Evolutionary conservation across 2,797 vertebrate species (phyloP).

Genomic region (Melopsittacus undulatus): DNA sequence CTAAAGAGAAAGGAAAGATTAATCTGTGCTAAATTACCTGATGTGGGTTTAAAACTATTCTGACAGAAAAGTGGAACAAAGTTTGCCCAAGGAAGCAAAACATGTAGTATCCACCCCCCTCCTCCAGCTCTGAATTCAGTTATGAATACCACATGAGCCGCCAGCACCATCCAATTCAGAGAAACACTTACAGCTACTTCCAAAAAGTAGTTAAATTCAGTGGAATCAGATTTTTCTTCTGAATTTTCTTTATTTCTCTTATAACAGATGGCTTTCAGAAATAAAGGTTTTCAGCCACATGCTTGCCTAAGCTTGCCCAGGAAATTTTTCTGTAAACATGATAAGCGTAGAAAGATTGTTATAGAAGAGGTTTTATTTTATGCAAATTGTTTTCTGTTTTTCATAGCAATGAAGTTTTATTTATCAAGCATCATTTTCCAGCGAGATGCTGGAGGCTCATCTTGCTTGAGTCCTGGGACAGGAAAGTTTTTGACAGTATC

Average conservation of each 20-base stretch:
- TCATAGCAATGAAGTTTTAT: background rate
- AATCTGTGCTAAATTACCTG: constrained; percentile 69
- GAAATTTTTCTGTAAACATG: background rate
- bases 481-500: background rate
- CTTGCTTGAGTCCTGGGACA: background rate
- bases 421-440: background rate
- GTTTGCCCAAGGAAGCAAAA: constrained; percentile 68
- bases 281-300: constrained; percentile 30
- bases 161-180: constrained; percentile 5
- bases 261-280: constrained; percentile 57
- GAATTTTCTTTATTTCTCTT: constrained; percentile 45
- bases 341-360: background rate
- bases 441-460: background rate
- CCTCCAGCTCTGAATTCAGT: constrained; percentile 31
- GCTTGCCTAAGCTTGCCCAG: constrained; percentile 16
- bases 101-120: background rate
- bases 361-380: background rate
- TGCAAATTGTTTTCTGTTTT: constrained; percentile 16
- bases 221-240: constrained; percentile 42
- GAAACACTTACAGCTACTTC: constrained; percentile 45
- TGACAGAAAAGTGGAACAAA: constrained; percentile 68
- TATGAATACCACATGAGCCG: constrained; percentile 49
- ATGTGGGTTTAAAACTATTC: constrained; percentile 64
- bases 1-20: constrained; percentile 59
- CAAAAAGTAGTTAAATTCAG: constrained; percentile 22